Base-by-base conservation (phyloP, 2,113 vertebrate genomes). In the Tonatia bakeri region DNA sequence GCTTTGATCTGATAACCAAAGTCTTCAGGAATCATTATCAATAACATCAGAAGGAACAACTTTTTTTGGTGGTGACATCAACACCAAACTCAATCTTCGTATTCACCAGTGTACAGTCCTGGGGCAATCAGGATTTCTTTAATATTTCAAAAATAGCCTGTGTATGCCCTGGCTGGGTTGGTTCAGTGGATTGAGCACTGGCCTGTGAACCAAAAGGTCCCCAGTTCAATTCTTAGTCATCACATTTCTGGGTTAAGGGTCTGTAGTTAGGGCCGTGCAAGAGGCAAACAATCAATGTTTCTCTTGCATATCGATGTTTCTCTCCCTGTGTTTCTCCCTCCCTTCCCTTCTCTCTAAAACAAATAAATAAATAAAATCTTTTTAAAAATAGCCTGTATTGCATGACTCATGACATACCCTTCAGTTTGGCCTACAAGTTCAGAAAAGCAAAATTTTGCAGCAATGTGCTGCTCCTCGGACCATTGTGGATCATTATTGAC, bases 41-140 rank as follows among this genome's bases (percentile, higher is more conserved):
- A 99, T 99, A 93, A 99, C 99, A 87, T 99, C 99, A 73, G 99
- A 99, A 47, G 99, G 99, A 90, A 99, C 98, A 28, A 99, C 36
- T 69, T 36, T 65, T 99, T 98, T 99, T 99, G 64, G 99, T 99
- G 90, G 98, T 98, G 95, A 99, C 97, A 95, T 99, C 99, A 76
- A 99, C 99, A 12, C 99, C 99, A 98, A 99, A 99, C 97, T 99
- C 99, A 75, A 99, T 99, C 99, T 99, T 99, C 99, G 99, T 99
- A 96, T 99, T 99, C 82, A 99, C 99, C 91, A 99, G 96, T 0
- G 99, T 99, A 98, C 99, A 99, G 97, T 99, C 99, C 97, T 99
- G 99, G 16, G 99, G 99, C 83, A 99, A 98, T 99, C 99, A 99
- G 47, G 99, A 98, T 95, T 98, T 99, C 97, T 99, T 99, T 96